Base-by-base conservation (phyloP, 1,140 invertebrate species). In the Bombus fervidus region DNA sequence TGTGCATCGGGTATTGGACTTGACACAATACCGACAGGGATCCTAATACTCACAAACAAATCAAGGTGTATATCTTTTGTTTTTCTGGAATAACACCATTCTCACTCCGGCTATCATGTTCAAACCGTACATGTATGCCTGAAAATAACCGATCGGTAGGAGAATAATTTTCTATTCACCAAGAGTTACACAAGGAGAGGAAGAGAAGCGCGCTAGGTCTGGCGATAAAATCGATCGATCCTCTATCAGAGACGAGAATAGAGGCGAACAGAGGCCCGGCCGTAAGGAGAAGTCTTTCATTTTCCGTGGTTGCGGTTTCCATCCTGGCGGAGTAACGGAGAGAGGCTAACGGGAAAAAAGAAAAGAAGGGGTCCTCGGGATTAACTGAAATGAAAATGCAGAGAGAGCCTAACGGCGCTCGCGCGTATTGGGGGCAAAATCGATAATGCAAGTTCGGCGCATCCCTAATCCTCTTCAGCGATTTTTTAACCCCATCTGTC, bases 401-500 rank as follows among this genome's bases (percentile, higher is more conserved):
- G 91, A 93, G 91, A 89, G 91, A 86, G 86, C 79, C 84, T 86
- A 79, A 86, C 88, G 79, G 72, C 78, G 86, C n/a, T 87, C 79
- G 81, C 83, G 83, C 89, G 68, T 86, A 69, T 88, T 91, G 82
- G 59, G 80, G 78, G 83, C 80, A 69, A 89, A 93, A 95, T 95
- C 94, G 93, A 93, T 94, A 94, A 86, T 85, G 86, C 85, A 85
- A 90, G 93, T 93, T 94, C 94, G 93, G 89, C 91, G 93, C 94
- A 95, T 95, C 94, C 94, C 94, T 94, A 95, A 95, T 95, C 94
- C 94, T 95, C 94, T 95, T 94, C 91, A 94, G 88, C 82, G 92
- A 94, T 93, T 95, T 93, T 95, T 95, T 95, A 95, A 95, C 94
- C 95, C 94, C 94, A 95, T 95, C 94, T 95, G 94, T 95, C 94